Conservation (phyloP, 2,888 invertebrate genomes). For the Apoderus coryli region DNA sequence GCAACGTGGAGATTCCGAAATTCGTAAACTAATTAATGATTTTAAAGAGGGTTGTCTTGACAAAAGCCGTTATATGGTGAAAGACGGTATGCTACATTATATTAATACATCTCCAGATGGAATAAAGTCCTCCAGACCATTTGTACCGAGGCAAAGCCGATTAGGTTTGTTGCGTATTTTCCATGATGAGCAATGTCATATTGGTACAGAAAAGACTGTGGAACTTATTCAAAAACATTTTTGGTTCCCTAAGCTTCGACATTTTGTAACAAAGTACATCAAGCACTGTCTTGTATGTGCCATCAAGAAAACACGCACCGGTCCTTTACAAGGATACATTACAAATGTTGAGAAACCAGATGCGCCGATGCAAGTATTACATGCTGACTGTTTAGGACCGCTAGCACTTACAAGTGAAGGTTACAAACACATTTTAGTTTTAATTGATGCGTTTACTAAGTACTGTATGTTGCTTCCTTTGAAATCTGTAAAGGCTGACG, state of each 20-base stretch:
- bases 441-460: too few species aligned
- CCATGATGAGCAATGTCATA: constrained; percentile 18
- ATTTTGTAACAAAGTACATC: constrained; percentile 15
- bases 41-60: constrained; percentile 17
- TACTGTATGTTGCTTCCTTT: neutral
- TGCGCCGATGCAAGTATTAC: constrained; percentile 13
- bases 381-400: constrained; percentile 14
- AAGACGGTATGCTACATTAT: constrained; percentile 15
- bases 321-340: constrained; percentile 13
- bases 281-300: constrained; percentile 14
- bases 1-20: constrained; percentile 10
- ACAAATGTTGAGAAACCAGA: constrained; percentile 12
- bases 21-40: constrained; percentile 8
- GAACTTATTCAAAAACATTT: constrained; percentile 14
- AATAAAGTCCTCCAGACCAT: too few species aligned
- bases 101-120: too few species aligned
- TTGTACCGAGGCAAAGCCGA: constrained; percentile 15
- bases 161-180: constrained; percentile 17
- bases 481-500: constrained; percentile 8
- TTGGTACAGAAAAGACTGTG: constrained; percentile 16
- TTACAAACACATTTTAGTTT: constrained; percentile 12
- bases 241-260: constrained; percentile 13
- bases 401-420: constrained; percentile 11
- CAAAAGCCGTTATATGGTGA: constrained; percentile 15
- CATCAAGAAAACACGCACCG: constrained; percentile 11